Percentiles rank a stretch among this genome's conserved stretches.
Evolutionary conservation across 2,113 vertebrate species (phyloP).

Genomic region (Tiliqua scincoides): DNA sequence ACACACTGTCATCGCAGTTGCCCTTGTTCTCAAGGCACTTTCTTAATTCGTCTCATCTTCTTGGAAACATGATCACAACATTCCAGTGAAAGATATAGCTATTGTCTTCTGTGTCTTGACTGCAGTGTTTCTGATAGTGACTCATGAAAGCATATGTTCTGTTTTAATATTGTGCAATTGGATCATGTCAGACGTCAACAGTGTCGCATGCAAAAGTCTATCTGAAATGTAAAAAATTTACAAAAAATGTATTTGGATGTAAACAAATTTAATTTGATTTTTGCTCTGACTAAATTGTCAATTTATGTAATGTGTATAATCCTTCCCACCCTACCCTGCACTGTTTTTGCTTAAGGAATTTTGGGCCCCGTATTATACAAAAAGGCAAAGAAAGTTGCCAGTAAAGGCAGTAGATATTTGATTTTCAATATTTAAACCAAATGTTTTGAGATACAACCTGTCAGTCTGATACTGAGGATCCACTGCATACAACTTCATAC

Average conservation of each 20-base stretch:
- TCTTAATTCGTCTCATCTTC: background rate
- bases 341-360: background rate
- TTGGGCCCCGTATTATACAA: background rate
- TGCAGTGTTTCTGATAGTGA: background rate
- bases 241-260: background rate
- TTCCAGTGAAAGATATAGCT: background rate
- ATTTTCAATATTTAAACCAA: background rate
- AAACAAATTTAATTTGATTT: background rate
- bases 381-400: too few species aligned
- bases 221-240: background rate
- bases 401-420: background rate
- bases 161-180: too few species aligned
- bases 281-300: too few species aligned
- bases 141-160: background rate
- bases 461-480: too few species aligned
- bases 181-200: too few species aligned
- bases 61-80: background rate
- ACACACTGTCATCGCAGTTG: background rate
- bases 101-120: background rate
- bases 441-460: too few species aligned
- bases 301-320: too few species aligned
- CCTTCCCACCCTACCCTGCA: too few species aligned
- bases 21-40: background rate
- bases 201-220: too few species aligned
- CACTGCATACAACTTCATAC: too few species aligned